Conservation (phyloP, 2,113 vertebrate species). For the Ailuropoda melanoleuca region DNA sequence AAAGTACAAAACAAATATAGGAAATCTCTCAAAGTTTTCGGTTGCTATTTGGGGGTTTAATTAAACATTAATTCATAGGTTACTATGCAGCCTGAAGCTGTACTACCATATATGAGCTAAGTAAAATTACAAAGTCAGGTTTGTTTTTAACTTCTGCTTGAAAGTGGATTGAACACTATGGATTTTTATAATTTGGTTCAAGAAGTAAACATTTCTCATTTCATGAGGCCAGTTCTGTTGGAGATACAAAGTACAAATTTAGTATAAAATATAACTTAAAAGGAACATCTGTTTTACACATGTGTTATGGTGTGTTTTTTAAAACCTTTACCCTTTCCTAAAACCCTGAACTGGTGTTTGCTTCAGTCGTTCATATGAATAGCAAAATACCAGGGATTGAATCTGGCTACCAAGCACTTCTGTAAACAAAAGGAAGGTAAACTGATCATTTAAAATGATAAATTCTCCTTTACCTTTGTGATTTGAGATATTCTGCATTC, state of each 20-base stretch:
- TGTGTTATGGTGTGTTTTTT: neutral
- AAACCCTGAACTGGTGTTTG: conserved; percentile 36
- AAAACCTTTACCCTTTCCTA: conserved; percentile 8
- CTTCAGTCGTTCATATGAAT: conserved; percentile 28
- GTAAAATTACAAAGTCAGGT: conserved; percentile 30
- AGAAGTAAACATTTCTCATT: conserved; percentile 54
- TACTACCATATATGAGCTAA: neutral
- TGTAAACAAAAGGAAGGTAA: conserved; percentile 59
- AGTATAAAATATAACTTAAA: conserved; percentile 49
- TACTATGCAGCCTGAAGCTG: conserved; percentile 22
- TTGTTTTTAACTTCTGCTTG: conserved; percentile 53
- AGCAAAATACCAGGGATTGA: conserved; percentile 50
- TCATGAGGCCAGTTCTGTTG: conserved; percentile 36
- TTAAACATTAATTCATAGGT: conserved; percentile 41
- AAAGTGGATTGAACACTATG: neutral
- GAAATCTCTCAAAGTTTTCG: neutral
- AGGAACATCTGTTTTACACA: conserved; percentile 26
- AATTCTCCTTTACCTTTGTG: conserved; percentile 57
- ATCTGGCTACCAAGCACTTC: neutral
- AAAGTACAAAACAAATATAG: conserved; percentile 47
- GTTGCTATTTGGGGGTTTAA: neutral
- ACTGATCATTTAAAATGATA: conserved; percentile 41
- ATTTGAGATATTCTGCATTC: conserved; percentile 48
- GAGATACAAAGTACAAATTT: conserved; percentile 40
- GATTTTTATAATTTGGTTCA: conserved; percentile 47